Evolutionary conservation across 1,140 invertebrate genomes (phyloP).

Genomic region (honey bee (Apis mellifera)): Amel_HAv3.1 CM009943.2:11250001-11250500

Average conservation of each 20-base stretch:
- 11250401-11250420: too few species aligned
- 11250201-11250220: background rate
- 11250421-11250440: too few species aligned
- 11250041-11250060: conserved; percentile 62
- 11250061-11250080: conserved; percentile 64
- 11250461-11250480: conserved; percentile 55
- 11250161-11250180: conserved; percentile 20
- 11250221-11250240: too few species aligned
- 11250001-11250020: conserved; percentile 68
- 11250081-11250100: conserved; percentile 62
- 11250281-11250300: too few species aligned
- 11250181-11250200: background rate
- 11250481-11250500: conserved; percentile 61
- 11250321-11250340: too few species aligned
- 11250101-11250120: conserved; percentile 23
- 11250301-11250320: too few species aligned
- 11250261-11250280: too few species aligned
- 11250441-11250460: too few species aligned
- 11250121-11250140: background rate
- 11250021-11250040: conserved; percentile 50
- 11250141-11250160: background rate
- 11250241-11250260: too few species aligned
- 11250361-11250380: too few species aligned
- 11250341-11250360: too few species aligned
- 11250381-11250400: too few species aligned